Conservation (phyloP, 2,113 vertebrate species). For the Pomatorhinus ruficollis region DNA sequence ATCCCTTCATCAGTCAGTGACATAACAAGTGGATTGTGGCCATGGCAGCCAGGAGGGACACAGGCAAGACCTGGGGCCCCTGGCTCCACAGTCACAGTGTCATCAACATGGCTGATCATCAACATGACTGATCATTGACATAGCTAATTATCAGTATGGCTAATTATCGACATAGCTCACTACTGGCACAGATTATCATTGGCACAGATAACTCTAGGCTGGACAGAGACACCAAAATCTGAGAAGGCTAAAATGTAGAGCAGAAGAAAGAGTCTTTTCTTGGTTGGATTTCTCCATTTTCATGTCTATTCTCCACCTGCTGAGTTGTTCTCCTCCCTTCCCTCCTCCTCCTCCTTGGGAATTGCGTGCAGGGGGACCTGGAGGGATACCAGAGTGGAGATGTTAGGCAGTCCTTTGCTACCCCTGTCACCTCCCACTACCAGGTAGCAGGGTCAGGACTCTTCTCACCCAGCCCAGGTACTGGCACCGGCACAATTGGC, state of each 20-base stretch:
- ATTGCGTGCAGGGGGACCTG: fast-evolving
- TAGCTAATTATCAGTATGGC: fast-evolving
- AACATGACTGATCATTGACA: neutral
- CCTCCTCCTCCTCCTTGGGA: neutral
- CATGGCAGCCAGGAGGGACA: neutral
- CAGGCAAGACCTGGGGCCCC: neutral
- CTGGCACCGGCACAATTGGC: fast-evolving
- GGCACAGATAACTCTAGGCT: neutral
- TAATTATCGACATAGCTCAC: fast-evolving
- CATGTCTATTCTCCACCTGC: neutral
- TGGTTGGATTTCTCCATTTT: neutral
- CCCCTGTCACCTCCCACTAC: neutral
- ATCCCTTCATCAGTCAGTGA: neutral
- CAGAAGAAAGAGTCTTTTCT: neutral
- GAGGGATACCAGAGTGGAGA: neutral
- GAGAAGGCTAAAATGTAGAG: neutral
- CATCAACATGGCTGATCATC: neutral
- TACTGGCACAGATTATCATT: fast-evolving
- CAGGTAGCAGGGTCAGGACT: neutral
- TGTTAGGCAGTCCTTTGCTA: neutral
- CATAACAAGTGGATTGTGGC: neutral
- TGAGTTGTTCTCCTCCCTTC: neutral
- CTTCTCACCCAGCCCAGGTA: neutral
- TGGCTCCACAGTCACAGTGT: neutral
- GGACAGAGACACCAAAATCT: neutral